Conservation (phyloP, 1,140 invertebrate species). For the Bombus waltoni region DNA sequence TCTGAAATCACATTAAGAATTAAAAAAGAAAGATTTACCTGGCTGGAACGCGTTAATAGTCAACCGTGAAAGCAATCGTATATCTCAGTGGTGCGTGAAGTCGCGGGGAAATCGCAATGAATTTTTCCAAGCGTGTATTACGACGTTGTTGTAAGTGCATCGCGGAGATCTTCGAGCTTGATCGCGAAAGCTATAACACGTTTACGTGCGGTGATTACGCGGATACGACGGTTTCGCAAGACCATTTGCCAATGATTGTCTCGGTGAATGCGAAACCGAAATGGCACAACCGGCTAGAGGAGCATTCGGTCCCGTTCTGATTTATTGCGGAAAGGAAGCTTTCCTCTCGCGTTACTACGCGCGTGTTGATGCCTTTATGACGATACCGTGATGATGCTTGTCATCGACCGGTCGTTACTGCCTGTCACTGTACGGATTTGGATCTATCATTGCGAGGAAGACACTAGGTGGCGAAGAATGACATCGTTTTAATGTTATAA, state of each 20-base stretch:
- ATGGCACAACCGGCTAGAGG: constrained; percentile 40
- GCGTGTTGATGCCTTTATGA: constrained; percentile 50
- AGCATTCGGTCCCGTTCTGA: constrained; percentile 42
- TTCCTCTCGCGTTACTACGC: constrained; percentile 16
- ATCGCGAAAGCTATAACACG: constrained; percentile 64
- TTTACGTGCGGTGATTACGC: constrained; percentile 72
- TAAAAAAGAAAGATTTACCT: not conserved
- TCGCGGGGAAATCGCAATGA: not conserved
- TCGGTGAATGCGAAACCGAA: constrained; percentile 54
- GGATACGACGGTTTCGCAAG: constrained; percentile 48
- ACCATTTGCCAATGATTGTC: constrained; percentile 68
- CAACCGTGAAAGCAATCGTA: not conserved
- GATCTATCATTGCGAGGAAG: not conserved
- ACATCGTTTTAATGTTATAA: not conserved
- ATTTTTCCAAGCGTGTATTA: constrained; percentile 29
- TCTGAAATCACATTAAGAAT: no score
- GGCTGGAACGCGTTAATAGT: not conserved
- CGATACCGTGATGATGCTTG: constrained; percentile 27
- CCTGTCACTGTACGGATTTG: not conserved
- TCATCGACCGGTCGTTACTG: constrained; percentile 49
- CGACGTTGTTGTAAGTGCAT: not conserved
- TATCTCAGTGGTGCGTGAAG: not conserved
- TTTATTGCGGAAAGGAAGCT: constrained; percentile 64
- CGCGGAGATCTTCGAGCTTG: not conserved
- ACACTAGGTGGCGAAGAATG: not conserved